These are phyloP conservation scores for Boloria selene DNA, from an alignment of 2,888 invertebrate species.

Conservation along the genomic window DNA sequence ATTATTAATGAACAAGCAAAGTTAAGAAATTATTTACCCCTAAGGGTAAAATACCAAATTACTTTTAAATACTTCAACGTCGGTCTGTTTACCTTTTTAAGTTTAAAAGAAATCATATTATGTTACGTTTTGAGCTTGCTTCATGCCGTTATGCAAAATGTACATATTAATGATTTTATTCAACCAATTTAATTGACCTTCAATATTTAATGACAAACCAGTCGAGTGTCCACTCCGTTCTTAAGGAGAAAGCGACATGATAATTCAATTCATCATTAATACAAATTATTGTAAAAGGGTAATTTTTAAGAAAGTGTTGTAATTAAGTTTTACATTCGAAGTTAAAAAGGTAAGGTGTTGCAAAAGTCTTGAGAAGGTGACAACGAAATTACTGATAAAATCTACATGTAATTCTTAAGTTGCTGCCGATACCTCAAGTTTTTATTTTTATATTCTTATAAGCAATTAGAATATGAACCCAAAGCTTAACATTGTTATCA, in stretches of 20 bases:
- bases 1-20: too few species aligned
- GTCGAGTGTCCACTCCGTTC: slow-evolving; percentile 21
- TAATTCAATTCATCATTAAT: slow-evolving; percentile 36
- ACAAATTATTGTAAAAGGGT: slow-evolving; percentile 25
- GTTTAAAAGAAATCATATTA: background rate
- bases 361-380: background rate
- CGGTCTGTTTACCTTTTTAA: background rate
- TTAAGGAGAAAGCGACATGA: slow-evolving; percentile 33
- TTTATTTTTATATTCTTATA: too few species aligned
- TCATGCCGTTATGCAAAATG: slow-evolving; percentile 6
- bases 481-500: too few species aligned
- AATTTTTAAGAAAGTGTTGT: slow-evolving; percentile 25
- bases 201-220: slow-evolving; percentile 8
- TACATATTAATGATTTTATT: slow-evolving; percentile 17
- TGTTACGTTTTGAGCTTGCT: slow-evolving; percentile 4
- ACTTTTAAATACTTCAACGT: too few species aligned
- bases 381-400: background rate
- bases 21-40: too few species aligned
- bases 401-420: too few species aligned
- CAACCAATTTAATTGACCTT: slow-evolving; percentile 26
- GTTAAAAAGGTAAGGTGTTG: slow-evolving; percentile 7
- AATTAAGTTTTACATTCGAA: slow-evolving; percentile 14
- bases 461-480: too few species aligned
- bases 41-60: too few species aligned
- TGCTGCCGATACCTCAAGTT: too few species aligned